Evolutionary conservation across 2,113 vertebrate species (phyloP).

Genomic region (Zapornia atra): DNA sequence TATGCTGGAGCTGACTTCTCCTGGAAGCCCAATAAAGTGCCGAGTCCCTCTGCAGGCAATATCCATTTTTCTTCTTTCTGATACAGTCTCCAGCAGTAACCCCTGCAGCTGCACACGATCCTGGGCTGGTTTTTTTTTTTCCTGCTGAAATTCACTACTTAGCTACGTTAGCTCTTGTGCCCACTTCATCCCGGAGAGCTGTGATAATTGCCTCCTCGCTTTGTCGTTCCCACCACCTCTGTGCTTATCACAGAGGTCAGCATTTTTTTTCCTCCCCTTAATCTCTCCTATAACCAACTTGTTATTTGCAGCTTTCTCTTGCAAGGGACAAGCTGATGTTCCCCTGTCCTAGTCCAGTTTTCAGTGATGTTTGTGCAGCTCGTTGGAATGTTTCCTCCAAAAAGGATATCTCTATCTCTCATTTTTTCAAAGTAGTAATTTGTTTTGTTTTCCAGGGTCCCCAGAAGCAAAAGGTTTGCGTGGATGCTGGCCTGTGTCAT

Average conservation of each 20-base stretch:
- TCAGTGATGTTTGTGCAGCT: not conserved
- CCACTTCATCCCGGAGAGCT: constrained; percentile 36
- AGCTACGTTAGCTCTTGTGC: constrained; percentile 26
- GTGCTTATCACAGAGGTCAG: constrained; percentile 54
- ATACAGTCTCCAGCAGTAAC: constrained; percentile 56
- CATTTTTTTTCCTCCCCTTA: constrained; percentile 44
- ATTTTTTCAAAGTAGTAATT: not conserved
- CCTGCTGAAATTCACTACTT: constrained; percentile 31
- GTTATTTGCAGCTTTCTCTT: constrained; percentile 17
- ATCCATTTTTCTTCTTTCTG: constrained; percentile 56
- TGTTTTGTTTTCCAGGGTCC: not conserved
- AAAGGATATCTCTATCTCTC: not conserved
- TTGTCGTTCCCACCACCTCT: constrained; percentile 6
- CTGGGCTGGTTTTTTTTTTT: not conserved
- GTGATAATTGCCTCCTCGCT: constrained; percentile 53
- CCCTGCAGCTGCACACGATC: not conserved
- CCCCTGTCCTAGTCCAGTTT: not conserved
- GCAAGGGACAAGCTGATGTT: constrained; percentile 7
- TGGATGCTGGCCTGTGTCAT: not conserved
- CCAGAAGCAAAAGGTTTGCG: not conserved
- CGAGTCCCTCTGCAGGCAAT: constrained; percentile 54
- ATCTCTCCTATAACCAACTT: constrained; percentile 25
- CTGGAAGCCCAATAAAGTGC: constrained; percentile 57
- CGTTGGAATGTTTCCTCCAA: not conserved
- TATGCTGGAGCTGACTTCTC: not conserved